Conservation (phyloP, 2,888 invertebrate species). For the Cerastoderma edule region DNA sequence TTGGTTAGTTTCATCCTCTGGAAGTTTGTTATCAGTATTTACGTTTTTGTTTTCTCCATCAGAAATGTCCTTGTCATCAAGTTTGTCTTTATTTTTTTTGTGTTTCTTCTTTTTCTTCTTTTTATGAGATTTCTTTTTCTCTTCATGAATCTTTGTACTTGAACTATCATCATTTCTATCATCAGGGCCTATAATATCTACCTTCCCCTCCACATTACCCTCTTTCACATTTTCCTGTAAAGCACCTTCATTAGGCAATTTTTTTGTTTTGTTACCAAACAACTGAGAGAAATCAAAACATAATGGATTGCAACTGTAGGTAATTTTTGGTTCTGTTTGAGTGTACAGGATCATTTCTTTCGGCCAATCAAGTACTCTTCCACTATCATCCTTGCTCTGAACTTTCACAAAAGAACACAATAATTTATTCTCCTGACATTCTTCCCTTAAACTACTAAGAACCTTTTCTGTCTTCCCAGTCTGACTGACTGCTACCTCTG, state of each 20-base stretch:
- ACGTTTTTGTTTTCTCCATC: slow-evolving; percentile 57
- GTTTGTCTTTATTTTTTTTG: slow-evolving; percentile 53
- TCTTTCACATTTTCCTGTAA: slow-evolving; percentile 24
- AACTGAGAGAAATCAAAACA: slow-evolving; percentile 79
- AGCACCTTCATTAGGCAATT: slow-evolving; percentile 30
- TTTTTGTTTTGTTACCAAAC: slow-evolving; percentile 57
- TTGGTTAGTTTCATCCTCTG: slow-evolving; percentile 17
- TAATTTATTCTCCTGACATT: slow-evolving; percentile 35
- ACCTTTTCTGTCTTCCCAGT: slow-evolving; percentile 28
- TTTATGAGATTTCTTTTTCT: slow-evolving; percentile 55
- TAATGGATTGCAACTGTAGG: slow-evolving; percentile 81
- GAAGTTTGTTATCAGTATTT: slow-evolving; percentile 40
- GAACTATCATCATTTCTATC: slow-evolving; percentile 40
- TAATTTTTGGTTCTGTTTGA: slow-evolving; percentile 70
- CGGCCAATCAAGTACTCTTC: slow-evolving; percentile 78
- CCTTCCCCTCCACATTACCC: slow-evolving; percentile 29
- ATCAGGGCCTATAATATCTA: slow-evolving; percentile 13
- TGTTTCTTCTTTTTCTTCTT: slow-evolving; percentile 58
- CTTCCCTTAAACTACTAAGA: neutral
- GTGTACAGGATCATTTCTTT: slow-evolving; percentile 80
- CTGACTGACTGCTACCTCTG: neutral
- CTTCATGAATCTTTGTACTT: slow-evolving; percentile 34
- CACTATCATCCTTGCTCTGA: slow-evolving; percentile 75
- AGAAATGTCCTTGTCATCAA: slow-evolving; percentile 60
- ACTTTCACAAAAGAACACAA: slow-evolving; percentile 72